phyloP scores from a whole-genome alignment of 2,797 vertebrate species.

The Halcyon smyrnensis region DNA sequence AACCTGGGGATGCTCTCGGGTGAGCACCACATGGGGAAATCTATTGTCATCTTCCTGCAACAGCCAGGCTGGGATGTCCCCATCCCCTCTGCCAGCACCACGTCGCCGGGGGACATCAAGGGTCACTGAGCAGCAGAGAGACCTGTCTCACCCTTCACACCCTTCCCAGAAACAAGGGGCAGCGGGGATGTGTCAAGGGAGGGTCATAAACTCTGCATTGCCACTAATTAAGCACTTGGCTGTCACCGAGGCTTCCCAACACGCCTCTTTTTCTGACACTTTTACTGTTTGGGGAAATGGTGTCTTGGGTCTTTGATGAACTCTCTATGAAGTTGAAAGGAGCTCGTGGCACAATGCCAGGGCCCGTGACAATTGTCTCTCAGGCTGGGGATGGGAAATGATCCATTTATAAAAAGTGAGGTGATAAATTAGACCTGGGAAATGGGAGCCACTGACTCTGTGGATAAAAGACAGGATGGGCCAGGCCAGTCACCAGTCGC shows the following conservation, averaged over 20 bases:
- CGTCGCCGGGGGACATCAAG: neutral
- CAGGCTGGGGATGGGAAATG: conserved; percentile 37
- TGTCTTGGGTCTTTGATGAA: conserved; percentile 64
- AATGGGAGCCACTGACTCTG: neutral
- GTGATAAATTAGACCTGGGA: conserved; percentile 58
- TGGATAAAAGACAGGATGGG: conserved; percentile 35
- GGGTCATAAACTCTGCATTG: conserved; percentile 52
- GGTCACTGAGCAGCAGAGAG: conserved; percentile 52
- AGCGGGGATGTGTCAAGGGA: rapidly evolving
- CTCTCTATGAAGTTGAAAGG: conserved; percentile 58
- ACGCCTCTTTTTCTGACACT: conserved; percentile 67
- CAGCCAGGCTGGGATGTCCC: neutral
- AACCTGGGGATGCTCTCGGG: neutral
- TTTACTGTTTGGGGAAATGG: conserved; percentile 74
- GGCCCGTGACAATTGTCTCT: conserved; percentile 35
- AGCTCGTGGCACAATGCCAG: neutral
- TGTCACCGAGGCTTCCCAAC: conserved; percentile 64
- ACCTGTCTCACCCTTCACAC: conserved; percentile 33
- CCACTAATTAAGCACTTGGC: conserved; percentile 65
- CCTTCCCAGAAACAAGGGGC: conserved; percentile 35
- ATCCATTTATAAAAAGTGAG: conserved; percentile 44
- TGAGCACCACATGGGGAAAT: rapidly evolving
- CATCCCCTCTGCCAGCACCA: rapidly evolving
- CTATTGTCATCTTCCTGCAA: neutral
- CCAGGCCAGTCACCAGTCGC: rapidly evolving